Percentiles rank a stretch among this genome's conserved stretches.
Conservation (phyloP, 2,113 vertebrate genomes). For the Neodontobutis hainanensis region DNA sequence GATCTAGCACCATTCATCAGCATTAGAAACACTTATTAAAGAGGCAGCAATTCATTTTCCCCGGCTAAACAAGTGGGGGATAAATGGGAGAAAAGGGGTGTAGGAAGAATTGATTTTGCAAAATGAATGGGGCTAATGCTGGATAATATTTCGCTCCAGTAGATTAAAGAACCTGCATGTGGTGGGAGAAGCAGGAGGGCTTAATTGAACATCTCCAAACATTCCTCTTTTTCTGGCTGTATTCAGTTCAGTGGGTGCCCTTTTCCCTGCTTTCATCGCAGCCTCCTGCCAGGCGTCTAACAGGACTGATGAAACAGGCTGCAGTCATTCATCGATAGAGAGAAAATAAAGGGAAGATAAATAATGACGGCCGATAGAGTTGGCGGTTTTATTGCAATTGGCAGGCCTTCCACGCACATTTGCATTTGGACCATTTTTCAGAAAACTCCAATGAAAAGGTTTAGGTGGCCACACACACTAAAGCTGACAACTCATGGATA, state of each 20-base stretch:
- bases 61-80: conserved; percentile 38
- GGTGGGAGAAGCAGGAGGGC: conserved; percentile 10
- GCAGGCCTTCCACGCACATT: conserved; percentile 16
- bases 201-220: conserved; percentile 59
- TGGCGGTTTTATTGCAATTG: conserved; percentile 34
- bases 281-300: conserved; percentile 24
- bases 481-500: conserved; percentile 4
- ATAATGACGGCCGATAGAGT: conserved; percentile 14
- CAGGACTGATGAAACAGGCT: conserved; percentile 28
- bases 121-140: conserved; percentile 58
- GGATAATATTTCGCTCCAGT: conserved; percentile 59
- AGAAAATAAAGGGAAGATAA: conserved; percentile 41
- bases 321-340: conserved; percentile 27
- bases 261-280: conserved; percentile 29
- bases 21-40: conserved; percentile 67
- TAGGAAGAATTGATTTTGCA: conserved; percentile 51
- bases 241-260: conserved; percentile 9
- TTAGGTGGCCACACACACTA: neutral
- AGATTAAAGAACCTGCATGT: conserved; percentile 43
- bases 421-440: conserved; percentile 34
- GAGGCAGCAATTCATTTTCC: conserved; percentile 58
- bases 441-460: conserved; percentile 33
- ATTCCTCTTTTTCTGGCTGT: conserved; percentile 44
- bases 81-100: conserved; percentile 5
- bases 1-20: conserved; percentile 57